Evolutionary conservation across 2,888 invertebrate genomes (phyloP).

Genomic region (Hemithea aestivaria): DNA sequence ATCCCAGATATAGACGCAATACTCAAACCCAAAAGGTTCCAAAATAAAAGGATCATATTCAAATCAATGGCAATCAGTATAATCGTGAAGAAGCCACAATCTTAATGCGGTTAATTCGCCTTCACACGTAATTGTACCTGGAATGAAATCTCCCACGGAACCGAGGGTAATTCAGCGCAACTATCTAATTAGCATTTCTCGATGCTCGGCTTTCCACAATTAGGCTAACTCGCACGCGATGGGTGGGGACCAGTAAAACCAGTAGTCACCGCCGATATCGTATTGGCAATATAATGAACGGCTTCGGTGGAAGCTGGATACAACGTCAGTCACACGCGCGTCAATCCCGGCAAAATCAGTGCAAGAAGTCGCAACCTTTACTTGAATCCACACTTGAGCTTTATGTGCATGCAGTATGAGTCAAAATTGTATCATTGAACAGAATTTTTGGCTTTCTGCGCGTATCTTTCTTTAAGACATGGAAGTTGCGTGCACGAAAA

Average conservation of each 20-base stretch:
- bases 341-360: slow-evolving; percentile 17
- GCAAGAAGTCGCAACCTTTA: not conserved
- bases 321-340: slow-evolving; percentile 47
- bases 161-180: slow-evolving; percentile 27
- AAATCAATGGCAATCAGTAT: no score
- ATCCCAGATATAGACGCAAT: no score
- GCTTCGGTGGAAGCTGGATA: slow-evolving; percentile 28
- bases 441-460: not conserved
- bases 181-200: slow-evolving; percentile 65
- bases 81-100: no score
- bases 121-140: slow-evolving; percentile 26
- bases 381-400: slow-evolving; percentile 1
- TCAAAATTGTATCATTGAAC: not conserved
- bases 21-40: no score
- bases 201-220: slow-evolving; percentile 64
- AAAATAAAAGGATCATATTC: no score
- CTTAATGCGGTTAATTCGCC: slow-evolving; percentile 11
- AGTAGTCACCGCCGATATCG: slow-evolving; percentile 58
- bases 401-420: not conserved
- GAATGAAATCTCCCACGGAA: slow-evolving; percentile 25
- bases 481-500: slow-evolving; percentile 37
- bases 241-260: slow-evolving; percentile 55
- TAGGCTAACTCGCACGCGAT: slow-evolving; percentile 65
- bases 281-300: slow-evolving; percentile 63
- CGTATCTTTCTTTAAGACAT: slow-evolving; percentile 13